Conservation (phyloP, 1,140 invertebrate species). For the Drosophila orosa region DNA sequence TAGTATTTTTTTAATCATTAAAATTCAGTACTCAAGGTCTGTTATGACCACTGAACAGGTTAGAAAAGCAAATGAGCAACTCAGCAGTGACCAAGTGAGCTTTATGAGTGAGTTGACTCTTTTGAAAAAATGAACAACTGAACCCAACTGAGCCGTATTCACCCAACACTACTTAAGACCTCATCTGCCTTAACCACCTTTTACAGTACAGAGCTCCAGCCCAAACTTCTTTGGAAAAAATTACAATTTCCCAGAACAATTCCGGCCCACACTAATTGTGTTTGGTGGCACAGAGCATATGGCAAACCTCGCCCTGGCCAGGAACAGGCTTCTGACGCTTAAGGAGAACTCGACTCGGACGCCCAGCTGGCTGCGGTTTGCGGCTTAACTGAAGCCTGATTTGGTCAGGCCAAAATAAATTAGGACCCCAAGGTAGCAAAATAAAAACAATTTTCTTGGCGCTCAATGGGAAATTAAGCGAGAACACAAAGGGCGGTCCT, state of each 20-base stretch:
- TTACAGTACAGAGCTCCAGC: neutral
- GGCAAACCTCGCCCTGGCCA: neutral
- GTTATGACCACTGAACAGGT: too few species aligned
- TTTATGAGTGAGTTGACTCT: neutral
- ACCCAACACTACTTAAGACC: neutral
- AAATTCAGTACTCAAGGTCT: too few species aligned
- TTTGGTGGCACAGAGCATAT: conserved; percentile 3
- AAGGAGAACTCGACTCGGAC: conserved; percentile 1
- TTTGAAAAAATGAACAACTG: neutral
- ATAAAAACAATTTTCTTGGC: conserved; percentile 25
- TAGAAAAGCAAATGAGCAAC: too few species aligned
- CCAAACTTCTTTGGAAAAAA: neutral
- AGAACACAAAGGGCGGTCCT: conserved; percentile 11
- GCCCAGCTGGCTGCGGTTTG: conserved; percentile 9
- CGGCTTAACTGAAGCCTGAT: conserved; percentile 2
- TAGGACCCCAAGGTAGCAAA: conserved; percentile 5
- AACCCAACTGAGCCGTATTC: neutral
- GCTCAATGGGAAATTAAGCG: conserved; percentile 26
- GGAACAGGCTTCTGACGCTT: neutral
- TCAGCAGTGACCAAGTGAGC: neutral
- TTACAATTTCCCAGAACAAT: neutral
- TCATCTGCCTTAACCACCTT: neutral
- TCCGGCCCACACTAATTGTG: neutral
- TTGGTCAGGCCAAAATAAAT: conserved; percentile 35
- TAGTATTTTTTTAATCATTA: too few species aligned